Base-by-base conservation (phyloP, 2,888 invertebrate genomes). In the Perdita meconis region DNA sequence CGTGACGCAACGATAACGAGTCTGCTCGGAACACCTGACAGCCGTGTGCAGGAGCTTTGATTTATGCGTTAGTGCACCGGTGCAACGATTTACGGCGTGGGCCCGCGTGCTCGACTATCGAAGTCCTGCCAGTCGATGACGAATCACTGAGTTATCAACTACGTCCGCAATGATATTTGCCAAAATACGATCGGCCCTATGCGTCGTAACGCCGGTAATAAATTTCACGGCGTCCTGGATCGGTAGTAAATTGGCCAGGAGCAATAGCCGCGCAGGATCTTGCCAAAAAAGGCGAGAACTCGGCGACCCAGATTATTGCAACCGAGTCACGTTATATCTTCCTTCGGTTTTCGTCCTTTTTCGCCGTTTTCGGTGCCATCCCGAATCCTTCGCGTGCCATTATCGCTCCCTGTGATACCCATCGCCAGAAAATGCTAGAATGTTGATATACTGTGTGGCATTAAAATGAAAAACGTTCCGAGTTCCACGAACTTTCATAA, bases 141-240 rank as follows among this genome's bases (percentile, higher is more conserved):
- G 85, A 83, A 83, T 83, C 80, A 77, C 53, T 60, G 77, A 79
- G 84, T 82, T 83, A 83, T 82, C 83, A 79, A 71, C 83, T 83
- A 68, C 60, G 63, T 60, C 65, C 82, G 79, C 82, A 82, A 82
- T 74, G 76, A 84, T 84, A 82, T 84, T 79, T 79, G 82, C 83
- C 84, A 59, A 84, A 83, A 79, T 79, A 78, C 68, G 81, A 69
- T 60, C 57, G n/a, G 42, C 30, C 5, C 53, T 19, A 24, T 44
- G n/a, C 19, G 13, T n/a, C 74, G 13, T 40, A 16, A 42, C 40
- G 38, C 38, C 84, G 40, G 60, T 75, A 64, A 84, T 84, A 81
- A 84, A 83, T 83, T 81, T 63, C 38, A 26, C 19, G 26, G 63
- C 50, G 73, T 60, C 60, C 38, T 10, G 40, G 38, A 50, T 44